These are phyloP conservation scores for Neotoxoptera formosana DNA, from an alignment of 1,140 invertebrate genomes.

Conservation along the genomic window DNA sequence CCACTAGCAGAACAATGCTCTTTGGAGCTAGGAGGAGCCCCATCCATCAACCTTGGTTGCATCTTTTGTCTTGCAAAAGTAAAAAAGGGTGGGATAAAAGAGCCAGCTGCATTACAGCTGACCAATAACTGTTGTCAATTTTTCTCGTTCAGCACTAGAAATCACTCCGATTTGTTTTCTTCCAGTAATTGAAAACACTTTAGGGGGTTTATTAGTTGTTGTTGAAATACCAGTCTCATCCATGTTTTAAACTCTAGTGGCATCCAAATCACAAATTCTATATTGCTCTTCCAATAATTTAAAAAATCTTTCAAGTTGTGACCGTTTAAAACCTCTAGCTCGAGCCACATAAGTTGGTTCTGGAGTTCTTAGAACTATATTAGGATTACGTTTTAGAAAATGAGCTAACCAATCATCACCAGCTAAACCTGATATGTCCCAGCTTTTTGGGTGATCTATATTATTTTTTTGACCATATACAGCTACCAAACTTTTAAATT, in stretches of 20 bases:
- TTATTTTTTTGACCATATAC: not conserved
- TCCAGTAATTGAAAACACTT: slow-evolving; percentile 62
- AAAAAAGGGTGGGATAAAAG: not conserved
- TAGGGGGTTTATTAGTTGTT: slow-evolving; percentile 64
- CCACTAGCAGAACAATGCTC: not conserved
- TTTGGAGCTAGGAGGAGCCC: not conserved
- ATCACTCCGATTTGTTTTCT: slow-evolving; percentile 64
- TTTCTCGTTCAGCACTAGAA: slow-evolving; percentile 64
- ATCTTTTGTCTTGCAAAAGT: not conserved
- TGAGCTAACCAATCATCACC: not conserved
- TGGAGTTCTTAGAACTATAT: no score
- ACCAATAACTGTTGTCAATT: not conserved
- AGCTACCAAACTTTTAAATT: not conserved
- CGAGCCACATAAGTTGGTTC: no score
- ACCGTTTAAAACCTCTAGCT: no score
- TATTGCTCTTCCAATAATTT: not conserved
- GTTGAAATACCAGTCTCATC: slow-evolving; percentile 67
- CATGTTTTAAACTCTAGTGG: slow-evolving; percentile 64
- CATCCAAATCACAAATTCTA: not conserved
- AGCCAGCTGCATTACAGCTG: not conserved
- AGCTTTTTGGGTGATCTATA: not conserved
- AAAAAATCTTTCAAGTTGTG: no score
- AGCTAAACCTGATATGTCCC: not conserved
- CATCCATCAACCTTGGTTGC: not conserved
- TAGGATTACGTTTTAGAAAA: no score